phyloP scores from a whole-genome alignment of 2,113 vertebrate genomes.

The Ceyx cyanopectus region DNA sequence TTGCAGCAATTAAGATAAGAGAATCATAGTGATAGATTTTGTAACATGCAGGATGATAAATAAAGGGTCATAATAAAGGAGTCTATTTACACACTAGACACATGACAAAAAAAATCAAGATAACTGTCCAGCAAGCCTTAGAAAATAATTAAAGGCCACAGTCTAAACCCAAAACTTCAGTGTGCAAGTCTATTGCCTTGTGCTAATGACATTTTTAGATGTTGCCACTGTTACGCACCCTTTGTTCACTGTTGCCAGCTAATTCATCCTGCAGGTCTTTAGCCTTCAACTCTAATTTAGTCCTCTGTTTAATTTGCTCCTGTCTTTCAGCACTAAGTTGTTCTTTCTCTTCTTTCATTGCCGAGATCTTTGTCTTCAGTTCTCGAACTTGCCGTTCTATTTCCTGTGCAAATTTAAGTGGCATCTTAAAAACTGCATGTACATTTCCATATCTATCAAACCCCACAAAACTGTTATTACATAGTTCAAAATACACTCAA shows the following conservation, averaged over 20 bases:
- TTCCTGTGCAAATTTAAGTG: constrained; percentile 74
- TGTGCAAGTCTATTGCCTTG: not conserved
- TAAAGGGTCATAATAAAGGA: not conserved
- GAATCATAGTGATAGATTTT: not conserved
- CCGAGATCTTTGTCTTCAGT: constrained; percentile 95
- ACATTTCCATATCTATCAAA: not conserved
- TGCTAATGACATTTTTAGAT: not conserved
- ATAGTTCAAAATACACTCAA: not conserved
- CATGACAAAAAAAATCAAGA: not conserved
- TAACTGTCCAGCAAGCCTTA: not conserved
- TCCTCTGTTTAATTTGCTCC: constrained; percentile 99
- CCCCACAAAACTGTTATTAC: not conserved
- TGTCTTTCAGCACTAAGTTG: constrained; percentile 95
- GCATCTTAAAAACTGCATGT: not conserved
- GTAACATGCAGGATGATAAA: not conserved
- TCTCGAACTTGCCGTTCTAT: constrained; percentile 96
- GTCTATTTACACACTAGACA: not conserved
- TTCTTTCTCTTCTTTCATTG: constrained; percentile 98
- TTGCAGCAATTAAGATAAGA: not conserved
- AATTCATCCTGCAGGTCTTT: constrained; percentile 99
- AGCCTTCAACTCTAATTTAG: constrained; percentile 96
- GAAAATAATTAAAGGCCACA: not conserved
- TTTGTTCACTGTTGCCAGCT: constrained; percentile 98
- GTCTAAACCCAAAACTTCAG: not conserved
- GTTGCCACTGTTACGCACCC: constrained; percentile 80